A percentile compares a stretch with the other conserved stretches of the same genome.
Evolutionary conservation across 2,797 vertebrate genomes (phyloP).

Genomic region (Tauraco hartlaubi): DNA sequence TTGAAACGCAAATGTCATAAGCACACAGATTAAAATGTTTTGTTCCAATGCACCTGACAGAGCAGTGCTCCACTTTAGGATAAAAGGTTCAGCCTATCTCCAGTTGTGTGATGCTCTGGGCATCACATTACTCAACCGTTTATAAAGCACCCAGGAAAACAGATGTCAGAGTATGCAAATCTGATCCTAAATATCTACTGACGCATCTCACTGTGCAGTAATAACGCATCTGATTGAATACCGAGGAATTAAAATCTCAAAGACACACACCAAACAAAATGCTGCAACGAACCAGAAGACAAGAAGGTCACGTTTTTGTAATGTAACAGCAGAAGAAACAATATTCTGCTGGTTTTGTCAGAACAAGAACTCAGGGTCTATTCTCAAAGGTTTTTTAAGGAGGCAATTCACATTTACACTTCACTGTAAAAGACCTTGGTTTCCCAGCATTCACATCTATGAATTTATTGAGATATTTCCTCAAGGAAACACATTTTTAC

Average conservation of each 20-base stretch:
- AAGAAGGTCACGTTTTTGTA: background rate
- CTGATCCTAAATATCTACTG: background rate
- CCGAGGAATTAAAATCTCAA: slow-evolving; percentile 11
- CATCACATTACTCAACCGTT: background rate
- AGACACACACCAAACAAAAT: background rate
- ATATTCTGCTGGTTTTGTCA: background rate
- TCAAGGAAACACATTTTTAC: background rate
- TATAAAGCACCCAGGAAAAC: slow-evolving; percentile 20
- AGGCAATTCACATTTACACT: background rate
- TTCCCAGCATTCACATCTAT: background rate
- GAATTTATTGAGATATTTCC: background rate
- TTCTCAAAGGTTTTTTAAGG: background rate
- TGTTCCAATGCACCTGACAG: slow-evolving; percentile 15
- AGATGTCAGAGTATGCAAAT: slow-evolving; percentile 49
- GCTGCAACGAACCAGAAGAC: background rate
- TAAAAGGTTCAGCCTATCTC: background rate
- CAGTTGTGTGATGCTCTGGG: background rate
- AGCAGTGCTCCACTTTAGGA: background rate
- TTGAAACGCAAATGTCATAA: background rate
- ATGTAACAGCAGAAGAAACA: background rate
- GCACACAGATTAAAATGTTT: slow-evolving; percentile 10
- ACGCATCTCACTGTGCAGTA: slow-evolving; percentile 17
- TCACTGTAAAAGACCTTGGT: background rate
- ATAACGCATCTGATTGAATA: slow-evolving; percentile 11
- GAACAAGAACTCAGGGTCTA: background rate